These are phyloP conservation scores for Dyspetes luteomarginatus DNA, from an alignment of 2,888 invertebrate genomes.

Conservation along the genomic window DNA sequence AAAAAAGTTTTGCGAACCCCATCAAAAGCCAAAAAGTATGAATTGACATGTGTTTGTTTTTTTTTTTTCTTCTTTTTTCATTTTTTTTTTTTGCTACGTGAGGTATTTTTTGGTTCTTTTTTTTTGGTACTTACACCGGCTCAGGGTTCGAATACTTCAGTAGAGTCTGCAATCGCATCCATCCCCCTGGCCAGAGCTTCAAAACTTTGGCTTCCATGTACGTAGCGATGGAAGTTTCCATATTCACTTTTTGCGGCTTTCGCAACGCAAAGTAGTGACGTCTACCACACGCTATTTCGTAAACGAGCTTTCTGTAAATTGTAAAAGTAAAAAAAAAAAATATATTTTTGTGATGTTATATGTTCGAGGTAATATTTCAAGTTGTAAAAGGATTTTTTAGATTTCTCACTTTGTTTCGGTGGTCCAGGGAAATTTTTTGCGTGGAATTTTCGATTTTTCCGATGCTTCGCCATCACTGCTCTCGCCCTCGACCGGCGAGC, in stretches of 20 bases:
- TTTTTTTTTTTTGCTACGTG: slow-evolving; percentile 38
- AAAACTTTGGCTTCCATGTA: slow-evolving; percentile 87
- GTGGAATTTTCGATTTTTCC: slow-evolving; percentile 87
- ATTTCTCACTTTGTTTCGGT: slow-evolving; percentile 85
- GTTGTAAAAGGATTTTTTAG: slow-evolving; percentile 30
- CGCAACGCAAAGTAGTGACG: slow-evolving; percentile 83
- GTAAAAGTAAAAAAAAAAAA: background rate
- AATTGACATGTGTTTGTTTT: slow-evolving; percentile 40
- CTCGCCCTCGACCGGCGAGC: slow-evolving; percentile 74
- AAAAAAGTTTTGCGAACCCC: slow-evolving; percentile 48
- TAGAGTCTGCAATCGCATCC: slow-evolving; percentile 86
- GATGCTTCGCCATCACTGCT: slow-evolving; percentile 77
- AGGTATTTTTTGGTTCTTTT: slow-evolving; percentile 50
- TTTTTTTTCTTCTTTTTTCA: slow-evolving; percentile 10
- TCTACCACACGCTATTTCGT: slow-evolving; percentile 76
- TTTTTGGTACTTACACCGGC: slow-evolving; percentile 72
- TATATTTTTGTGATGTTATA: background rate
- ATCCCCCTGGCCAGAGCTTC: slow-evolving; percentile 88
- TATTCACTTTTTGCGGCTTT: slow-evolving; percentile 83
- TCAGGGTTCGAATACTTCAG: slow-evolving; percentile 84
- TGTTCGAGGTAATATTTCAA: background rate
- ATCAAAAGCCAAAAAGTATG: slow-evolving; percentile 49
- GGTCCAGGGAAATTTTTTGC: slow-evolving; percentile 90
- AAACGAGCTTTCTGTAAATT: slow-evolving; percentile 75
- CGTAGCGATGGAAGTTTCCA: slow-evolving; percentile 84